These are phyloP conservation scores for Hybos culiciformis DNA, from an alignment of 2,888 invertebrate species.

Conservation along the genomic window DNA sequence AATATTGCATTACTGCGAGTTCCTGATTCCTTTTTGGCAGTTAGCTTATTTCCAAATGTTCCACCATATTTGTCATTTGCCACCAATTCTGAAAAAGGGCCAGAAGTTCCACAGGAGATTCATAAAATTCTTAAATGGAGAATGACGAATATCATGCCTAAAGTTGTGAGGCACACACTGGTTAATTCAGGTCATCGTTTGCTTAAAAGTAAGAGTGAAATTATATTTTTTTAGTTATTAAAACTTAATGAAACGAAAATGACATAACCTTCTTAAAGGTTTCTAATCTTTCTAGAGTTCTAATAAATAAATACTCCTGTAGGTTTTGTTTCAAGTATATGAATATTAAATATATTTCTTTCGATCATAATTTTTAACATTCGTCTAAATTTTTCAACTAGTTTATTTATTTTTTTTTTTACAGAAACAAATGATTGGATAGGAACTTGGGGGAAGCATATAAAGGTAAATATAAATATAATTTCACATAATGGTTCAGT, in stretches of 20 bases:
- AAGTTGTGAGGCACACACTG: conserved; percentile 79
- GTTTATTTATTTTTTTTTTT: conserved; percentile 19
- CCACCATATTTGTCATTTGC: conserved; percentile 70
- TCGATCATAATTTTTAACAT: too few species aligned
- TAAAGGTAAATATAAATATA: too few species aligned
- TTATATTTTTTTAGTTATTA: neutral
- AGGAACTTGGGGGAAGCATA: conserved; percentile 96
- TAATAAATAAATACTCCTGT: too few species aligned
- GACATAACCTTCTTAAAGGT: too few species aligned
- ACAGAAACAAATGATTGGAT: conserved; percentile 79
- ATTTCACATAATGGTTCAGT: too few species aligned
- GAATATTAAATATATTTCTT: too few species aligned
- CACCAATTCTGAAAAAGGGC: conserved; percentile 47
- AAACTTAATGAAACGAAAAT: neutral
- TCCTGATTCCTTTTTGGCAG: conserved; percentile 33
- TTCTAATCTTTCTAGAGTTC: too few species aligned
- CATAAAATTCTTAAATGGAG: conserved; percentile 85
- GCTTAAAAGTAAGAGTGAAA: conserved; percentile 53
- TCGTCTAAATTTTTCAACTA: neutral
- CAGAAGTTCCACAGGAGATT: conserved; percentile 52
- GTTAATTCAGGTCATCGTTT: conserved; percentile 74
- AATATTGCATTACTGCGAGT: neutral
- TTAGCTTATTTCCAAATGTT: conserved; percentile 57
- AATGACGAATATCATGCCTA: conserved; percentile 85
- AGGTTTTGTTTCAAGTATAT: too few species aligned